These are phyloP conservation scores for Phrixothrix hirtus DNA, from an alignment of 2,888 invertebrate genomes.

Conservation along the genomic window DNA sequence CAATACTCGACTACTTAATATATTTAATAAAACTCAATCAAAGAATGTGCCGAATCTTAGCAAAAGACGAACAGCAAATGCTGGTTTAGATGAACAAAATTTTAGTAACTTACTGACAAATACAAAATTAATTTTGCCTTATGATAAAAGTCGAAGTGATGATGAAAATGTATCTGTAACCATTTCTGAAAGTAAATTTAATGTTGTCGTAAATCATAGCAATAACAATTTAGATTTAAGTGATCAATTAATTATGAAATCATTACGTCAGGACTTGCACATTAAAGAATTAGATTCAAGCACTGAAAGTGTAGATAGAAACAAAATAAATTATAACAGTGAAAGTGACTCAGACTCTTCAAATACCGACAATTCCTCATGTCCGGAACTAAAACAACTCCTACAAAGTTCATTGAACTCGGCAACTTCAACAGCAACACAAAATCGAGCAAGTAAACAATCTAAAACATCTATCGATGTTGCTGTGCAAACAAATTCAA, in stretches of 20 bases:
- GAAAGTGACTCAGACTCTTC: slow-evolving; percentile 34
- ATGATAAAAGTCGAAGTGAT: slow-evolving; percentile 48
- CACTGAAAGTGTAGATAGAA: slow-evolving; percentile 16
- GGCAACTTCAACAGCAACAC: slow-evolving; percentile 36
- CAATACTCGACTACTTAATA: slow-evolving; percentile 69
- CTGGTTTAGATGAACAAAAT: slow-evolving; percentile 56
- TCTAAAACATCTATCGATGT: slow-evolving; percentile 63
- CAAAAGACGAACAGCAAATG: slow-evolving; percentile 55
- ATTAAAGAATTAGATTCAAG: slow-evolving; percentile 44
- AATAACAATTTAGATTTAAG: slow-evolving; percentile 50
- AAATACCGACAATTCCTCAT: slow-evolving; percentile 52
- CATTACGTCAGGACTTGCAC: slow-evolving; percentile 46
- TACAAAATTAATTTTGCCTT: slow-evolving; percentile 50
- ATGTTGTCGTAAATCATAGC: slow-evolving; percentile 44
- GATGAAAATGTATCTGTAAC: slow-evolving; percentile 56
- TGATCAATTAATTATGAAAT: slow-evolving; percentile 53
- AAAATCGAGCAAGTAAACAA: slow-evolving; percentile 53
- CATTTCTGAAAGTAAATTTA: slow-evolving; percentile 50
- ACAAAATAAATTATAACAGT: slow-evolving; percentile 32
- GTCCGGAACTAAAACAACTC: slow-evolving; percentile 57
- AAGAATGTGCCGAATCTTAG: slow-evolving; percentile 63
- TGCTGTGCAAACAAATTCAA: slow-evolving; percentile 63
- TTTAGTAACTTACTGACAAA: slow-evolving; percentile 50
- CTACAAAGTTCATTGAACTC: slow-evolving; percentile 56
- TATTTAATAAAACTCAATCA: slow-evolving; percentile 59